Evolutionary conservation across 2,888 invertebrate species (phyloP).

Genomic region (Chrysotoxum bicinctum): DNA sequence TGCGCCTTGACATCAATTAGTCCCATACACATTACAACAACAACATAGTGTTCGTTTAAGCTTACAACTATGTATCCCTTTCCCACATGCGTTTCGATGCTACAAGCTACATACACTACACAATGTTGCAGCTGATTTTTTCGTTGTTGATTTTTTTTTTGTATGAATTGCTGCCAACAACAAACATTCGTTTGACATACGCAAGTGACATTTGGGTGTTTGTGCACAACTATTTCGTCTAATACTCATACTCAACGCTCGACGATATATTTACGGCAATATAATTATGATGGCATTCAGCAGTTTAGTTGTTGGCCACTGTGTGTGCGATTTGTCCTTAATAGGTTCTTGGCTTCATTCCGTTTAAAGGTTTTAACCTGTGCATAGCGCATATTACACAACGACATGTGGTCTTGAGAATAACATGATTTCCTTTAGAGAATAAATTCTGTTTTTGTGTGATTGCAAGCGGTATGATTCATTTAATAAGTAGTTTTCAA

Average conservation of each 20-base stretch:
- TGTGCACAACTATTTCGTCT: conserved; percentile 34
- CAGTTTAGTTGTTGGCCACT: not conserved
- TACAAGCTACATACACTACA: not conserved
- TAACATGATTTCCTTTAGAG: conserved; percentile 10
- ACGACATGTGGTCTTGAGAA: not conserved
- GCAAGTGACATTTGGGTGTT: conserved; percentile 72
- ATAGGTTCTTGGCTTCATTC: conserved; percentile 70
- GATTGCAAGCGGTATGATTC: not conserved
- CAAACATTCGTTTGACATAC: conserved; percentile 59
- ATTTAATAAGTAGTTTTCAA: too few species aligned
- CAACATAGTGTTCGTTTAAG: conserved; percentile 16
- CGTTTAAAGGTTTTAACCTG: conserved; percentile 46
- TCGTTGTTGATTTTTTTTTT: not conserved
- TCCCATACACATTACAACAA: conserved; percentile 66
- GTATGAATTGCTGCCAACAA: conserved; percentile 49
- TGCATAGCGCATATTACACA: not conserved
- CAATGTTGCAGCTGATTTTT: conserved; percentile 37
- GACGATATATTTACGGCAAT: conserved; percentile 42
- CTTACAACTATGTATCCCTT: conserved; percentile 38
- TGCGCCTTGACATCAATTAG: conserved; percentile 79
- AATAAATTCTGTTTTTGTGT: not conserved
- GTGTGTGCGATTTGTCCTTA: conserved; percentile 62
- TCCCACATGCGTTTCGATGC: conserved; percentile 47
- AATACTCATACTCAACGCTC: conserved; percentile 8
- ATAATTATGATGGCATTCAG: conserved; percentile 67